phyloP scores from a whole-genome alignment of 2,113 vertebrate genomes.

The Heterotilapia buettikoferi region DNA sequence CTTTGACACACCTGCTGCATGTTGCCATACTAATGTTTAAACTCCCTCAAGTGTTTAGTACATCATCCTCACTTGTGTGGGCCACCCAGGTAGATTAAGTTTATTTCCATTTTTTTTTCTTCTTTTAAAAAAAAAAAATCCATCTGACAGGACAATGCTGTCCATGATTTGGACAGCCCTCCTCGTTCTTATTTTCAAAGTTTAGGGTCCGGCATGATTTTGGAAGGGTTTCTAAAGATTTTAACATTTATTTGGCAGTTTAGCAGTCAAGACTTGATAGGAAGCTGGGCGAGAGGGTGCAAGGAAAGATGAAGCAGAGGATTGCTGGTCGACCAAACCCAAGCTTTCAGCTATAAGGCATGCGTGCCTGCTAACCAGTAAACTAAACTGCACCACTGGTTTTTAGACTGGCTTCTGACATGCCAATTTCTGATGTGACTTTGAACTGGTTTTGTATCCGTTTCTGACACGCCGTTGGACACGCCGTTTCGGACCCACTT shows the following conservation, averaged over 20 bases:
- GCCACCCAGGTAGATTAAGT: not conserved
- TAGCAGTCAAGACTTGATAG: not conserved
- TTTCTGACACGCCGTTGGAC: not conserved
- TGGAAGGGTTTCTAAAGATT: not conserved
- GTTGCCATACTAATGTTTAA: not conserved
- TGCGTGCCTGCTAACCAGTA: not conserved
- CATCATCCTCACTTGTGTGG: not conserved
- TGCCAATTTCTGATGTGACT: not conserved
- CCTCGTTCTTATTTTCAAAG: not conserved
- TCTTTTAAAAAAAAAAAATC: not conserved
- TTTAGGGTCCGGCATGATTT: not conserved
- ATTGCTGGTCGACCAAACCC: not conserved
- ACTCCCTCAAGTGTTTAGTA: not conserved
- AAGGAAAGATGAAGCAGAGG: not conserved
- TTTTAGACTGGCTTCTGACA: not conserved
- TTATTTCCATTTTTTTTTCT: not conserved
- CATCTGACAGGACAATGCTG: not conserved
- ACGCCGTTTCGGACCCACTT: too few species aligned
- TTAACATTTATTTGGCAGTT: not conserved
- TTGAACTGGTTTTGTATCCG: rapidly evolving
- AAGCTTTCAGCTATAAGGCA: not conserved
- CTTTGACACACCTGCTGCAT: not conserved
- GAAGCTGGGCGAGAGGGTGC: not conserved
- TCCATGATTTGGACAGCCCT: not conserved
- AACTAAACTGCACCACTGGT: not conserved